Conservation (phyloP, 2,888 invertebrate genomes). For the Hedychridium roseum region DNA sequence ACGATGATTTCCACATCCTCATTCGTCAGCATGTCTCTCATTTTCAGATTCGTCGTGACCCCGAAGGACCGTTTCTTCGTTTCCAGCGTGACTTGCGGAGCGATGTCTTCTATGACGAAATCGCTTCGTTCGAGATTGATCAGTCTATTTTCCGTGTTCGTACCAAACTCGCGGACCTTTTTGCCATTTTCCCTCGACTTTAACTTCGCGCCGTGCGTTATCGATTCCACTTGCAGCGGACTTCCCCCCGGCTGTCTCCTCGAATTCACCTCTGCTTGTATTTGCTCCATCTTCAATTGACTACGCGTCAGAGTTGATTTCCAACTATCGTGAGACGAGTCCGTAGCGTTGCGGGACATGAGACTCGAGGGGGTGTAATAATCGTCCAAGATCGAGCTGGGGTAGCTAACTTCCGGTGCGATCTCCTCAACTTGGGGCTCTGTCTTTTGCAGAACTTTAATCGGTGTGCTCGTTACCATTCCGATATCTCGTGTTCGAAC, state of each 20-base stretch:
- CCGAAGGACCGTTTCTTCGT: conserved; percentile 29
- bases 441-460: conserved; percentile 34
- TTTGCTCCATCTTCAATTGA: conserved; percentile 23
- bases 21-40: conserved; percentile 49
- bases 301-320: conserved; percentile 24
- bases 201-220: too few relatives aligned
- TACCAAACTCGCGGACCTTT: conserved; percentile 37
- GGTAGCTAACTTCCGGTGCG: conserved; percentile 27
- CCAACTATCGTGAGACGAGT: conserved; percentile 23
- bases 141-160: conserved; percentile 34
- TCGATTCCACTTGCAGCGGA: conserved; percentile 37
- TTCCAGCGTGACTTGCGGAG: conserved; percentile 28
- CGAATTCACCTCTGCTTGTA: conserved; percentile 20
- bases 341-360: not conserved
- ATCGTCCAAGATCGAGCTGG: conserved; percentile 5
- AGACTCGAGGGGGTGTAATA: not conserved
- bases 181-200: too few relatives aligned
- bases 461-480: conserved; percentile 53
- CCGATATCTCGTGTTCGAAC: conserved; percentile 54
- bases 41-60: conserved; percentile 55
- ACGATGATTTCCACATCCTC: conserved; percentile 48
- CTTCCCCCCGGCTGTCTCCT: conserved; percentile 28
- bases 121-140: conserved; percentile 26
- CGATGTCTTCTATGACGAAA: conserved; percentile 42
- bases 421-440: conserved; percentile 36